Evolutionary conservation across 2,797 vertebrate genomes (phyloP).

Genomic region (Bucorvus abyssinicus): DNA sequence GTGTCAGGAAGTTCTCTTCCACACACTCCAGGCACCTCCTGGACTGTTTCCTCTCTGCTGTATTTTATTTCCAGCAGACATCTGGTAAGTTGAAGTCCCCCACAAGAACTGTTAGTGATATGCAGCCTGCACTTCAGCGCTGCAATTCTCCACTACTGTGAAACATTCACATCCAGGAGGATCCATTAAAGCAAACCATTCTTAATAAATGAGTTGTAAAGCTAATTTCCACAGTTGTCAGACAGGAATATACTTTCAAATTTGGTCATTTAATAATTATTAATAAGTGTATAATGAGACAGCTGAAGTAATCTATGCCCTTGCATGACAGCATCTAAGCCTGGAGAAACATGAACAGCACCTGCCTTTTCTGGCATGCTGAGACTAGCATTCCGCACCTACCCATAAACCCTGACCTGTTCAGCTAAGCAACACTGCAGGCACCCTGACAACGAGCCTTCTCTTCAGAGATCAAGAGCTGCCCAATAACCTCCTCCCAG

Average conservation of each 20-base stretch:
- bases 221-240: neutral
- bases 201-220: neutral
- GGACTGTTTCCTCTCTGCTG: too few species aligned
- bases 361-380: neutral
- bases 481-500: neutral
- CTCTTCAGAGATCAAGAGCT: neutral
- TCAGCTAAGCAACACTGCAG: neutral
- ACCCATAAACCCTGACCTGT: too few species aligned
- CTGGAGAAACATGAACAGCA: neutral
- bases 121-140: too few species aligned
- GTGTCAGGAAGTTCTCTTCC: too few species aligned
- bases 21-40: too few species aligned
- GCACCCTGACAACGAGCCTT: too few species aligned
- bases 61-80: too few species aligned
- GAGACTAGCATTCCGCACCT: neutral
- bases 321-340: neutral
- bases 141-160: fast-evolving
- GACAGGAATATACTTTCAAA: neutral
- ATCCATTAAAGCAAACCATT: neutral
- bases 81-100: too few species aligned
- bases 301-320: neutral
- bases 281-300: neutral
- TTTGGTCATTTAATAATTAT: fast-evolving
- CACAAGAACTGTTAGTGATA: fast-evolving
- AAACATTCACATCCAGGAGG: neutral